Conservation (phyloP, 2,113 vertebrate genomes). For the Aptenodytes forsteri region DNA sequence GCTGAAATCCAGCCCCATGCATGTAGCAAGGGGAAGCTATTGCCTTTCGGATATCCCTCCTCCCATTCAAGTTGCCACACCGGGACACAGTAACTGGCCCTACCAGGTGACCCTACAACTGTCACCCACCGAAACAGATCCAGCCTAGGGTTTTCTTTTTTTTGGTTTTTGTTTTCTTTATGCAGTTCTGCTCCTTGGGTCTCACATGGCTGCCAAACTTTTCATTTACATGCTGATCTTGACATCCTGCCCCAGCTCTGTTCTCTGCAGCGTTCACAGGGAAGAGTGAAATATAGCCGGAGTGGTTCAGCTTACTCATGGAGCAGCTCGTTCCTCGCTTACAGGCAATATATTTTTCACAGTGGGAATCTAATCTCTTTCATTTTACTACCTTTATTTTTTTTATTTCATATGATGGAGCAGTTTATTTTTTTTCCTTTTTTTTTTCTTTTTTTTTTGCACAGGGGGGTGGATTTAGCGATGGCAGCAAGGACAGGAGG, state of each 20-base stretch:
- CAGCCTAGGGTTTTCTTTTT: neutral
- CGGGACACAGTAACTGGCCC: neutral
- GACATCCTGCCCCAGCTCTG: neutral
- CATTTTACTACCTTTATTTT: neutral
- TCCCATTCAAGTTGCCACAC: neutral
- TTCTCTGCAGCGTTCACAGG: neutral
- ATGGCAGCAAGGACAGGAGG: neutral
- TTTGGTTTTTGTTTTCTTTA: neutral
- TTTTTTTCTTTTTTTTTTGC: neutral
- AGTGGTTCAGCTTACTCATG: neutral
- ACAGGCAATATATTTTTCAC: constrained; percentile 4
- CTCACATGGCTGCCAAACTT: neutral
- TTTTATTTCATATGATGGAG: neutral
- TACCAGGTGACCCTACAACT: neutral
- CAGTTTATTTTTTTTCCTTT: neutral
- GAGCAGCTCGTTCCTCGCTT: neutral
- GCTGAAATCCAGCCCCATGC: neutral
- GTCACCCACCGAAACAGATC: neutral
- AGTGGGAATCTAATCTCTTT: neutral
- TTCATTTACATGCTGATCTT: constrained; percentile 10
- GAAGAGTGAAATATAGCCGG: neutral
- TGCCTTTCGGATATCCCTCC: neutral
- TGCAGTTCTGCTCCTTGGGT: neutral
- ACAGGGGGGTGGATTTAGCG: neutral
- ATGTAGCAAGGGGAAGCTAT: neutral